Conservation (phyloP, 2,888 invertebrate genomes). For the Sinohyriopsis cumingii region DNA sequence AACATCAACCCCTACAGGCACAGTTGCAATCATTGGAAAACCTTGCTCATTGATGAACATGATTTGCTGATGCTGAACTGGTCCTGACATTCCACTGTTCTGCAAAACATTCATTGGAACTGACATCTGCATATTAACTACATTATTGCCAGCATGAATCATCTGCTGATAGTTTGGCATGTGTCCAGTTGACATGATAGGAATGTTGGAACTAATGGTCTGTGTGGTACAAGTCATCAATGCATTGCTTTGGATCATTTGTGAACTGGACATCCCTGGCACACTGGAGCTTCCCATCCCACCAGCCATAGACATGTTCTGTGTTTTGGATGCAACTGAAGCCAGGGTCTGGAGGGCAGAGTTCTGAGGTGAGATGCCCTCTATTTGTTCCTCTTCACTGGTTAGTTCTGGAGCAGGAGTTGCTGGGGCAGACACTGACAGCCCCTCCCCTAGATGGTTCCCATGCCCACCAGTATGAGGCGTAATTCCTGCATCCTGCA, state of each 20-base stretch:
- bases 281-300: constrained; percentile 3
- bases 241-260: constrained; percentile 11
- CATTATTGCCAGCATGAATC: constrained; percentile 24
- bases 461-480: constrained; percentile 21
- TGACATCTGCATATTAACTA: constrained; percentile 35
- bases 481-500: constrained; percentile 62
- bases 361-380: constrained; percentile 15
- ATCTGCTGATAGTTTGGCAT: constrained; percentile 19
- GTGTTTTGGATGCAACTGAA: constrained; percentile 55
- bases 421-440: constrained; percentile 21
- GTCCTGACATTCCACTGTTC: constrained; percentile 20
- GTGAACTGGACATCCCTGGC: background rate
- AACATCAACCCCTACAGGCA: constrained; percentile 42
- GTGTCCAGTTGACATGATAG: constrained; percentile 48
- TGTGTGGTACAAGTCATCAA: constrained; percentile 17
- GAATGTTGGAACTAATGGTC: constrained; percentile 28
- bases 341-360: constrained; percentile 59
- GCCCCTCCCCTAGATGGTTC: constrained; percentile 10
- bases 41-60: constrained; percentile 62
- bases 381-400: constrained; percentile 13
- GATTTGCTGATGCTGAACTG: constrained; percentile 52
- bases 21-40: constrained; percentile 49
- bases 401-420: constrained; percentile 23
- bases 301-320: constrained; percentile 28
- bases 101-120: constrained; percentile 40